These are phyloP conservation scores for Perccottus glenii DNA, from an alignment of 2,113 vertebrate genomes.

Conservation along the genomic window DNA sequence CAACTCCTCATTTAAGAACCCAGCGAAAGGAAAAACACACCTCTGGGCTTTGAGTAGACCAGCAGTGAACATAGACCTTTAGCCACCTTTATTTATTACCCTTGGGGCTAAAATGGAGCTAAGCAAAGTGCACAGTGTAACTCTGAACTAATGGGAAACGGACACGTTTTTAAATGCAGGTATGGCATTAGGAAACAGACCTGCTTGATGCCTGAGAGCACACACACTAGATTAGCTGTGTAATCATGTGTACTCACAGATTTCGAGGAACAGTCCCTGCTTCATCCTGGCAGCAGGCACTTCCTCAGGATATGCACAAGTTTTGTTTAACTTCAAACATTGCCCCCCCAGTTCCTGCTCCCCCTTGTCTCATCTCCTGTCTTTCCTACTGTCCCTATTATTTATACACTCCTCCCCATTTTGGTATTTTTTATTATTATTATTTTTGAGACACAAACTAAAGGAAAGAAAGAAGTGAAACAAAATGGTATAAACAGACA, in stretches of 20 bases:
- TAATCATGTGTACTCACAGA: slow-evolving; percentile 51
- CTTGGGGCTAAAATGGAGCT: slow-evolving; percentile 12
- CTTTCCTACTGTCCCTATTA: slow-evolving; percentile 10
- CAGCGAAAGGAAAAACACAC: slow-evolving; percentile 30
- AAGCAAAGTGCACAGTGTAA: slow-evolving; percentile 24
- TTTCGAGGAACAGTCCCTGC: slow-evolving; percentile 60
- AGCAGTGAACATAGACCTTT: slow-evolving; percentile 41
- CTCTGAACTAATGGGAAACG: slow-evolving; percentile 22
- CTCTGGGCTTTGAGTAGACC: slow-evolving; percentile 33
- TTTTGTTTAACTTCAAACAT: slow-evolving; percentile 76
- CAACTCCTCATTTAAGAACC: slow-evolving; percentile 48
- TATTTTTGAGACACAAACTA: slow-evolving; percentile 25
- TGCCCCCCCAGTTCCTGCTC: slow-evolving; percentile 59
- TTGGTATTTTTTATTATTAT: slow-evolving; percentile 20
- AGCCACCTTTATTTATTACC: slow-evolving; percentile 50
- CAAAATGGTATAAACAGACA: slow-evolving; percentile 21
- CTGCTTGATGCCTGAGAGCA: slow-evolving; percentile 48
- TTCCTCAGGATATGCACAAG: slow-evolving; percentile 71
- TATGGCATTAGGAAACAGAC: slow-evolving; percentile 19
- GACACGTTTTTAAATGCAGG: slow-evolving; percentile 28
- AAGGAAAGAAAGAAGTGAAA: slow-evolving; percentile 23
- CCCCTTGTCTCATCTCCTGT: slow-evolving; percentile 40
- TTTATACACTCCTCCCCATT: slow-evolving; percentile 6
- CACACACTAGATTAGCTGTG: slow-evolving; percentile 37
- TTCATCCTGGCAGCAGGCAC: slow-evolving; percentile 74